Evolutionary conservation across 92 coral and sea anemone species (phyloP).

Genomic region (Actinernus sp.): DNA sequence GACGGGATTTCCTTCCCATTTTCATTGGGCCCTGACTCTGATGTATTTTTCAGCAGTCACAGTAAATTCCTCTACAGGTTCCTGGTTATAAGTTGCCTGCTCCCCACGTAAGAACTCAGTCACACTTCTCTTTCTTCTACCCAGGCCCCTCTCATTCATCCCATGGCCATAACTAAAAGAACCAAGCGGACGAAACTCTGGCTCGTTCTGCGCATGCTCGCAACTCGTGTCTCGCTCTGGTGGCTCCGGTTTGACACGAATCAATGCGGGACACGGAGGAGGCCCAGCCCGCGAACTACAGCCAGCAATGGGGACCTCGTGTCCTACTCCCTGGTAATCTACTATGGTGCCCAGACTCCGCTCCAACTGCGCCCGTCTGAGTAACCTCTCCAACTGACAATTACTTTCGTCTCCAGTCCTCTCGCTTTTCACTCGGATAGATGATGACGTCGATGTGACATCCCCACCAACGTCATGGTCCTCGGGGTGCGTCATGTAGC

Average conservation of each 20-base stretch:
- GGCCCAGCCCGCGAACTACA: constrained; percentile 25
- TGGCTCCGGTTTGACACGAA: constrained; percentile 81
- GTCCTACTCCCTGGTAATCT: not conserved
- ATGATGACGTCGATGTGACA: constrained; percentile 8
- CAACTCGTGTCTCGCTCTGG: constrained; percentile 12
- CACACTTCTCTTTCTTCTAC: not conserved
- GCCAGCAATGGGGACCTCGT: not conserved
- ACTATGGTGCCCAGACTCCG: constrained; percentile 2
- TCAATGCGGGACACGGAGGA: constrained; percentile 76
- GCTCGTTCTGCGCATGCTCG: not conserved
- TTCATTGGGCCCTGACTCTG: not conserved
- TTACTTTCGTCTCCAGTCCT: constrained; percentile 13
- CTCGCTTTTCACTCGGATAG: constrained; percentile 44
- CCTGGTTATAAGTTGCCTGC: not conserved
- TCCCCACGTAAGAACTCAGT: not conserved
- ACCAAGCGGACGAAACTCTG: not conserved
- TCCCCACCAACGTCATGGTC: not conserved
- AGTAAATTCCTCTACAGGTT: not conserved
- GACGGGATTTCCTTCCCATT: too few relatives aligned
- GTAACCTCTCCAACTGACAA: constrained; percentile 9
- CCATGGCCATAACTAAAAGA: too few relatives aligned
- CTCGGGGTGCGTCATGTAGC: not conserved
- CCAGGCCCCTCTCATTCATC: not conserved
- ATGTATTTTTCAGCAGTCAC: not conserved
- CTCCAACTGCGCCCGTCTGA: constrained; percentile 11